Evolutionary conservation across 2,888 invertebrate genomes (phyloP).

Genomic region (Mythimna ferrago): DNA sequence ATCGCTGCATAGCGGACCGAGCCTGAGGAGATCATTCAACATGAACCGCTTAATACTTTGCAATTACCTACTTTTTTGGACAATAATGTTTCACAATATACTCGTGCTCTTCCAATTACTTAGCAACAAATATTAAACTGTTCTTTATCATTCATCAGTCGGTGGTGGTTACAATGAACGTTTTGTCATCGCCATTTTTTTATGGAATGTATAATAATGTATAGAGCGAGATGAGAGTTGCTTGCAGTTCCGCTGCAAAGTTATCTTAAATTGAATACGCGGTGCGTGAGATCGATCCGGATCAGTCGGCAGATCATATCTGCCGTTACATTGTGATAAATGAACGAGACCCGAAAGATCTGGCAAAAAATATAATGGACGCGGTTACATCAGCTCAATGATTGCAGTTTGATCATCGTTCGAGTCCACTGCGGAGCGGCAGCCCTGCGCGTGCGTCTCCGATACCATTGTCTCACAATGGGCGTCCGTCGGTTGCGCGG

Average conservation of each 20-base stretch:
- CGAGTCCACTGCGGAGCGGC: not conserved
- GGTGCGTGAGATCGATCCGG: slow-evolving; percentile 55
- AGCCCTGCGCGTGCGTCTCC: slow-evolving; percentile 43
- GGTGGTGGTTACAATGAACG: slow-evolving; percentile 15
- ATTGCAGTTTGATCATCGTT: slow-evolving; percentile 34
- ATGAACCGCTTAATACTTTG: slow-evolving; percentile 6
- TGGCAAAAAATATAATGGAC: slow-evolving; percentile 32
- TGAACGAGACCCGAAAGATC: slow-evolving; percentile 29
- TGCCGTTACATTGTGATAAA: slow-evolving; percentile 42
- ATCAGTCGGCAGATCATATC: slow-evolving; percentile 49
- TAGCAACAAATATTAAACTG: slow-evolving; percentile 27
- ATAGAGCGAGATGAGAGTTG: slow-evolving; percentile 7
- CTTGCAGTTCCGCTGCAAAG: slow-evolving; percentile 35
- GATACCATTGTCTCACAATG: slow-evolving; percentile 12
- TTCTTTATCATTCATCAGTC: slow-evolving; percentile 31
- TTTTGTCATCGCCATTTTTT: slow-evolving; percentile 21
- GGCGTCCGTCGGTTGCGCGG: not conserved
- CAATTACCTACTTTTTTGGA: slow-evolving; percentile 16
- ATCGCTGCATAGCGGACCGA: slow-evolving; percentile 16
- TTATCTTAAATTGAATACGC: slow-evolving; percentile 39
- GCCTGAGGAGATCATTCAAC: slow-evolving; percentile 24
- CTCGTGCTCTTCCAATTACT: slow-evolving; percentile 45
- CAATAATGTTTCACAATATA: slow-evolving; percentile 26
- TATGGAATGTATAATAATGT: slow-evolving; percentile 26
- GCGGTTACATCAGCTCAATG: slow-evolving; percentile 21